phyloP scores from a whole-genome alignment of 2,113 vertebrate species.

The Brienomyrus brachyistius region DNA sequence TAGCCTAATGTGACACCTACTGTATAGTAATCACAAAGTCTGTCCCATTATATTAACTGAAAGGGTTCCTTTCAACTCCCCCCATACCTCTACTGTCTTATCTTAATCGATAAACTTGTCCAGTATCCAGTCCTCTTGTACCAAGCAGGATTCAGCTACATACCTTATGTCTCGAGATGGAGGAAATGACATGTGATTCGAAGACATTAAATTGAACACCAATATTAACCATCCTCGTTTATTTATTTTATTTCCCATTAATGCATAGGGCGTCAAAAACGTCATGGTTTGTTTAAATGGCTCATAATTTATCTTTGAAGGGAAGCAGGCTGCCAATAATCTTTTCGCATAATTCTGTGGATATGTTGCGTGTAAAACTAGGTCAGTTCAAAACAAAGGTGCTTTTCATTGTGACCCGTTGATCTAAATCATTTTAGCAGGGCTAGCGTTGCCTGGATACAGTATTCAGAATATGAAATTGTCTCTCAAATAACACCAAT shows the following conservation, averaged over 20 bases:
- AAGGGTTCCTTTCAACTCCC: background rate
- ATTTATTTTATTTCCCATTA: background rate
- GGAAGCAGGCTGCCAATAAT: constrained; percentile 4
- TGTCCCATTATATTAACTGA: background rate
- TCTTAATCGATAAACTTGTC: background rate
- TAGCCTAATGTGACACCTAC: too few species aligned
- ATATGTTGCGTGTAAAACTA: constrained; percentile 28
- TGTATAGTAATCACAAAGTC: background rate
- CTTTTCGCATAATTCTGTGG: constrained; percentile 23
- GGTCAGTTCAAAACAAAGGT: constrained; percentile 33
- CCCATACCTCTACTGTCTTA: too few species aligned
- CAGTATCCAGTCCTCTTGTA: background rate
- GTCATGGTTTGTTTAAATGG: background rate
- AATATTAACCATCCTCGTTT: background rate
- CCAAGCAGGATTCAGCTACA: background rate
- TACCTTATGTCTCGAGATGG: background rate
- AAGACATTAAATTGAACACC: background rate
- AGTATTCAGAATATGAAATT: constrained; percentile 24
- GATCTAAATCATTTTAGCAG: constrained; percentile 26
- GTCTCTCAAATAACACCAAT: background rate
- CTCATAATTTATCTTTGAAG: background rate
- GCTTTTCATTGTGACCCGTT: constrained; percentile 31
- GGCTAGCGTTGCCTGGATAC: constrained; percentile 39
- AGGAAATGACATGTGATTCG: background rate
- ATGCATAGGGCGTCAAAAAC: background rate